Percentiles rank a stretch among this genome's conserved stretches.
phyloP scores from a whole-genome alignment of 30 jellyfish, hydroid and myxozoan species.

The Cassiopea andromeda region DNA sequence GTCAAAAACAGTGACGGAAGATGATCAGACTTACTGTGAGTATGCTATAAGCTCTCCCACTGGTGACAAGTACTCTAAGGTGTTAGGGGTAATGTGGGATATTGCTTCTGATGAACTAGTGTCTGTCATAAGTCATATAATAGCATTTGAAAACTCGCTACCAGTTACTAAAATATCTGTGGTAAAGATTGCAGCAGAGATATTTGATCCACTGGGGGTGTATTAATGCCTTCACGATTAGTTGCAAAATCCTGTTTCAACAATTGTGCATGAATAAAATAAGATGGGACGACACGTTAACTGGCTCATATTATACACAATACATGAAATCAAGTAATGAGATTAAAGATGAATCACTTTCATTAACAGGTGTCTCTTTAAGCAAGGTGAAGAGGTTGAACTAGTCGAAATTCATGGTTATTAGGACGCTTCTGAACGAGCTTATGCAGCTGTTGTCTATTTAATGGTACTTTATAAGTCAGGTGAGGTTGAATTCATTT shows the following conservation, averaged over 20 bases:
- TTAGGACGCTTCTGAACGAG: slow-evolving; percentile 68
- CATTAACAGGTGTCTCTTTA: slow-evolving; percentile 41
- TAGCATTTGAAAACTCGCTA: slow-evolving; percentile 27
- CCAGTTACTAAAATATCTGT: slow-evolving; percentile 47
- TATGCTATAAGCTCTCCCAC: slow-evolving; percentile 19
- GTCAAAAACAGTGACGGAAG: slow-evolving; percentile 29
- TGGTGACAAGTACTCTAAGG: neutral
- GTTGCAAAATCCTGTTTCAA: slow-evolving; percentile 51
- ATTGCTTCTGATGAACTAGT: slow-evolving; percentile 39
- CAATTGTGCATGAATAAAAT: slow-evolving; percentile 52
- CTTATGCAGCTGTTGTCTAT: slow-evolving; percentile 76
- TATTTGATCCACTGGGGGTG: slow-evolving; percentile 80
- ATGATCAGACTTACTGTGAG: slow-evolving; percentile 29
- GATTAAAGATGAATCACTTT: neutral
- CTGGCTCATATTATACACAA: neutral
- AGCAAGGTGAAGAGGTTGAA: slow-evolving; percentile 6
- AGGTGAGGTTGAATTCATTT: slow-evolving; percentile 52
- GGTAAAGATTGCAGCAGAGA: slow-evolving; percentile 46
- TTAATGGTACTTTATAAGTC: slow-evolving; percentile 45
- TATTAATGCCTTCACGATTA: slow-evolving; percentile 17
- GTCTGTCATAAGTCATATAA: slow-evolving; percentile 29
- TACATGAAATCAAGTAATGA: neutral
- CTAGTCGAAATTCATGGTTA: slow-evolving; percentile 65
- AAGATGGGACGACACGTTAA: slow-evolving; percentile 57
- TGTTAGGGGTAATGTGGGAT: slow-evolving; percentile 65